phyloP scores from a whole-genome alignment of 1,140 invertebrate genomes.

The Dendroctonus ponderosae region DNA sequence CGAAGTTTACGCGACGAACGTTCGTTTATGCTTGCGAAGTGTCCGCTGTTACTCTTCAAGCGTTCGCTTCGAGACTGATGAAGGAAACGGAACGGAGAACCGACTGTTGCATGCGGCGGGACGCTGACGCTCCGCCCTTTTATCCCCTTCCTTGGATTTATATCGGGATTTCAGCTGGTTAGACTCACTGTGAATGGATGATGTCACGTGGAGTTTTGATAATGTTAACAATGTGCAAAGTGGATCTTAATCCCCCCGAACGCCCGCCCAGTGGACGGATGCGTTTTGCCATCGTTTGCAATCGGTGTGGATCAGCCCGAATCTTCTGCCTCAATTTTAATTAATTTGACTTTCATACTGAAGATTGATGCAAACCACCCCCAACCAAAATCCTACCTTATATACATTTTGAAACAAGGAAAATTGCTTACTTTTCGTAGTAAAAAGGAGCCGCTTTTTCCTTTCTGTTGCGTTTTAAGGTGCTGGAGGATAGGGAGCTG shows the following conservation, averaged over 20 bases:
- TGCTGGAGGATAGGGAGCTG: not conserved
- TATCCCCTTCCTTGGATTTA: constrained; percentile 34
- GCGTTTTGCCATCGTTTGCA: not conserved
- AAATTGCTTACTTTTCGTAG: not conserved
- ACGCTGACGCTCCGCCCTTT: constrained; percentile 43
- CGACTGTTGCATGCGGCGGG: constrained; percentile 43
- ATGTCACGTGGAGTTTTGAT: constrained; percentile 43
- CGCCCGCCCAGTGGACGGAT: constrained; percentile 1
- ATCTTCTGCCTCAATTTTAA: not conserved
- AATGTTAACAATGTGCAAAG: constrained; percentile 45
- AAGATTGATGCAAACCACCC: no score
- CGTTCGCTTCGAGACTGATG: constrained; percentile 29
- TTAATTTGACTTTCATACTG: not conserved
- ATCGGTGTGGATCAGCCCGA: no score
- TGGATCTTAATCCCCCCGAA: constrained; percentile 7
- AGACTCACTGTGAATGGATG: constrained; percentile 41
- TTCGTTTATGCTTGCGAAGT: not conserved
- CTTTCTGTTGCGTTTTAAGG: not conserved
- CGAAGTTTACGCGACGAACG: not conserved
- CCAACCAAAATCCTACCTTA: no score
- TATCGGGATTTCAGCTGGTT: constrained; percentile 43
- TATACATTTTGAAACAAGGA: no score
- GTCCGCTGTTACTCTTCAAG: not conserved
- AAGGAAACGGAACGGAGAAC: constrained; percentile 4
- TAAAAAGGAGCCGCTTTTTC: not conserved